phyloP scores from a whole-genome alignment of 2,888 invertebrate genomes.

The Troglohyphantes excavatus region DNA sequence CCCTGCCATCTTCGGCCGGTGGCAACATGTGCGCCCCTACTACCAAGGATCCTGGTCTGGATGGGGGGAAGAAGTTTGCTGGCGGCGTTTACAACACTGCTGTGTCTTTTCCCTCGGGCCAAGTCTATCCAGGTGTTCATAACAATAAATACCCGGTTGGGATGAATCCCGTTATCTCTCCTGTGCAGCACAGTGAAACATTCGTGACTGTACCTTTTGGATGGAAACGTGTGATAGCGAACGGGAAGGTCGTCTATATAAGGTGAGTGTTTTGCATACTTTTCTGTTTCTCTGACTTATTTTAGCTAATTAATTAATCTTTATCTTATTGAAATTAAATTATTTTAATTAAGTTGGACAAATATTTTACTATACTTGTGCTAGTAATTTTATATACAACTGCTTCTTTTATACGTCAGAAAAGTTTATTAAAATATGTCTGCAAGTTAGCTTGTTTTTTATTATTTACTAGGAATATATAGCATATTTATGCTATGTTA shows the following conservation, averaged over 20 bases:
- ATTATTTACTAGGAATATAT: no score
- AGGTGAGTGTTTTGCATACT: slow-evolving; percentile 85
- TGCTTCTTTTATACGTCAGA: no score
- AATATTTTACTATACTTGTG: no score
- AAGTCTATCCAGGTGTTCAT: slow-evolving; percentile 41
- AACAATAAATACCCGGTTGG: slow-evolving; percentile 48
- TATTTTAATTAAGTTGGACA: no score
- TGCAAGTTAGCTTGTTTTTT: no score
- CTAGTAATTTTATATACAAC: no score
- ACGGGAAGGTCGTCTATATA: slow-evolving; percentile 89
- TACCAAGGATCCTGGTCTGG: neutral
- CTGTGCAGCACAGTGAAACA: slow-evolving; percentile 54
- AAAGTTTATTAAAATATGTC: no score
- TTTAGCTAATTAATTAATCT: no score
- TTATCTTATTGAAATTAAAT: no score
- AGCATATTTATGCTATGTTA: no score
- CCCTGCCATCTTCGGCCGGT: neutral
- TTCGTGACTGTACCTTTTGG: slow-evolving; percentile 87
- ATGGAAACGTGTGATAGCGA: slow-evolving; percentile 89
- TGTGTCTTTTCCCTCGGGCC: neutral
- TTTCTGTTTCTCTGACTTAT: no score
- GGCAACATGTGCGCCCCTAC: slow-evolving; percentile 63
- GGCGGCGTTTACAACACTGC: slow-evolving; percentile 11
- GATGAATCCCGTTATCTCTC: slow-evolving; percentile 24
- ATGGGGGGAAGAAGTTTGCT: slow-evolving; percentile 27